Percentiles rank a stretch among this genome's conserved stretches.
These are phyloP conservation scores for Streptopelia turtur DNA, from an alignment of 2,797 vertebrate species.

Conservation along the genomic window DNA sequence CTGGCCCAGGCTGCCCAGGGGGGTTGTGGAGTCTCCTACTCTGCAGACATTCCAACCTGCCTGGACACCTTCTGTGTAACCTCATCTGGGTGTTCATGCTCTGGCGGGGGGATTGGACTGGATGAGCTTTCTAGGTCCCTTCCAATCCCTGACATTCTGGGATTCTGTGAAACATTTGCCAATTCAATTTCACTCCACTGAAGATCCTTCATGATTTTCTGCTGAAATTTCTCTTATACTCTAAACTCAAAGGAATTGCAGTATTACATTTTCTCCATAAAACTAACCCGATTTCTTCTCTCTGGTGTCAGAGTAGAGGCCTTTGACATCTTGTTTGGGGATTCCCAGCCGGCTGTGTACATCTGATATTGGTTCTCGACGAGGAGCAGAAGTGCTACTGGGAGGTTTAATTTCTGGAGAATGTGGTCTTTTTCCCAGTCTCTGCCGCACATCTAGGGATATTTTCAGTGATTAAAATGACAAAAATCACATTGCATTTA, in stretches of 20 bases:
- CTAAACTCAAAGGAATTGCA: background rate
- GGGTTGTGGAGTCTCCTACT: too few species aligned
- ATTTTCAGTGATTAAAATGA: background rate
- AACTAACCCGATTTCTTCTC: constrained; percentile 90
- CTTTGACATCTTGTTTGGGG: constrained; percentile 83
- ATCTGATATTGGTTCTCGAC: constrained; percentile 87
- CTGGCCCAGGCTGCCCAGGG: too few species aligned
- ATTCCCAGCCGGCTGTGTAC: constrained; percentile 93
- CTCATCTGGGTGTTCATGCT: too few species aligned
- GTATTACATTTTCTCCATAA: background rate
- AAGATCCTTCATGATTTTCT: background rate
- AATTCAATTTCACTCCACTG: background rate
- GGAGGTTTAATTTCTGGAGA: constrained; percentile 87
- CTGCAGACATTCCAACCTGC: too few species aligned
- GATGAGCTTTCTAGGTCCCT: too few species aligned
- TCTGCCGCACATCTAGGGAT: constrained; percentile 88
- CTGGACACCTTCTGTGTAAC: too few species aligned
- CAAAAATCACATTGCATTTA: background rate
- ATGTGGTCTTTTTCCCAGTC: constrained; percentile 91
- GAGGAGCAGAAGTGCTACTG: constrained; percentile 71
- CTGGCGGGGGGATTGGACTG: too few species aligned
- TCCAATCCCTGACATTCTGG: too few species aligned
- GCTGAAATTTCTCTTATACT: background rate
- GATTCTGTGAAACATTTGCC: background rate
- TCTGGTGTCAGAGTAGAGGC: constrained; percentile 83